Evolutionary conservation across 2,113 vertebrate genomes (phyloP).

Genomic region (Vulpes ferrilata): DNA sequence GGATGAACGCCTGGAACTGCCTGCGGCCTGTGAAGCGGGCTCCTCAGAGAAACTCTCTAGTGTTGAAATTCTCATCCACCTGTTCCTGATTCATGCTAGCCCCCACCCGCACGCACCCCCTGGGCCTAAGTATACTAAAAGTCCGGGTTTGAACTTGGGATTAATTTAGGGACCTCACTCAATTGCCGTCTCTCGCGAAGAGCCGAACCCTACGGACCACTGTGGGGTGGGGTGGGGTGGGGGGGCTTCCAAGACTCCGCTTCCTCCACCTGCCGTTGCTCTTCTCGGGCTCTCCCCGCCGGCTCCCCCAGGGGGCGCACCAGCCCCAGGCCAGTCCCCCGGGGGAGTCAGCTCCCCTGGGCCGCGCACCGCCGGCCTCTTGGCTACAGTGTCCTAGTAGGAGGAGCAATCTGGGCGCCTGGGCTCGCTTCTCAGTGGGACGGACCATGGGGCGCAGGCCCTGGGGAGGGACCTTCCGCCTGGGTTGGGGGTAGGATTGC

Average conservation of each 20-base stretch:
- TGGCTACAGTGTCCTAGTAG: fast-evolving
- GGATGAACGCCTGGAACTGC: background rate
- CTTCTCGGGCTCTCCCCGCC: background rate
- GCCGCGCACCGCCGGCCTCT: fast-evolving
- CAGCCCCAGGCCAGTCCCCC: background rate
- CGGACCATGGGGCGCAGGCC: background rate
- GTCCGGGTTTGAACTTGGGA: background rate
- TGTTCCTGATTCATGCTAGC: background rate
- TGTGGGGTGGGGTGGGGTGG: too few species aligned
- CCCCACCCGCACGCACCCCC: background rate
- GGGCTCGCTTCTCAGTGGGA: background rate
- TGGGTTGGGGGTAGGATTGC: background rate
- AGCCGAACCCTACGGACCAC: background rate
- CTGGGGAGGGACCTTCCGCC: background rate
- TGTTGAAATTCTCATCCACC: background rate
- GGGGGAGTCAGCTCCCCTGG: too few species aligned
- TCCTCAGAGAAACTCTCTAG: background rate
- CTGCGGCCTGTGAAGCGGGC: background rate
- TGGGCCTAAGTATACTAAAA: background rate
- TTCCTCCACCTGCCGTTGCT: fast-evolving
- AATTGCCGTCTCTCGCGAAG: background rate
- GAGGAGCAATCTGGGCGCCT: background rate
- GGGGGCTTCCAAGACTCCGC: background rate
- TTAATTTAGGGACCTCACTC: background rate
- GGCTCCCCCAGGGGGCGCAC: constrained; percentile 21